Evolutionary conservation across 2,888 invertebrate genomes (phyloP), one percentile per base, ranked within the genome.

Genomic region (Leptinotarsa juncta): DNA sequence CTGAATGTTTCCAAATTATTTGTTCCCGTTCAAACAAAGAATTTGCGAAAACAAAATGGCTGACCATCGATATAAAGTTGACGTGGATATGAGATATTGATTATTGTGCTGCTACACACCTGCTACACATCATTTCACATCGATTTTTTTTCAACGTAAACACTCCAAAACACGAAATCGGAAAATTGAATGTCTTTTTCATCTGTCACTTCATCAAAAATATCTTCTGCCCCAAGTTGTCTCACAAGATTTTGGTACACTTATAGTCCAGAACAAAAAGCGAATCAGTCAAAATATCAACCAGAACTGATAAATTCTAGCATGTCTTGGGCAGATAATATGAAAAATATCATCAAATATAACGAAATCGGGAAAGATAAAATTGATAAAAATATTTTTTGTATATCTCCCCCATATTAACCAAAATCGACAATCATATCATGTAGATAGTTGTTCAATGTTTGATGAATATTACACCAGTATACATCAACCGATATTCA

Each of bases 361-460:
- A 74, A 73, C 77, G 75, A 75, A 76, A 75, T 76, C 70, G 68
- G 71, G 66, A 65, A 51, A 78, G 77, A 78, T 77, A 78, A 77
- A 76, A 78, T 70, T 73, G 76, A 77, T 78, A 77, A 76, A 78
- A 72, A 68, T 18, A 42, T 75, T 77, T 77, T 77, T 77, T 55
- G 66, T 78, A 73, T 78, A 76, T 76, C 76, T 76, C 72, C 75
- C 77, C 74, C 67, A 75, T 62, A 62, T 67, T 67, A 57, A 71
- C 51, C 12, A n/a, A 57, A 20, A 69, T 69, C 69, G 20, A 32
- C 48, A 53, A 57, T 16, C 48, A 69, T 69, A 67, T 51, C 55
- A 60, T 57, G 23, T 57, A 69, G 16, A 48, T 48, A 48, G 57
- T 57, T 57, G 57, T 57, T 57, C 48, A 26, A 62, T 60, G 23